These are phyloP conservation scores for Heliconius himera DNA, from an alignment of 1,140 invertebrate genomes.

Conservation along the genomic window DNA sequence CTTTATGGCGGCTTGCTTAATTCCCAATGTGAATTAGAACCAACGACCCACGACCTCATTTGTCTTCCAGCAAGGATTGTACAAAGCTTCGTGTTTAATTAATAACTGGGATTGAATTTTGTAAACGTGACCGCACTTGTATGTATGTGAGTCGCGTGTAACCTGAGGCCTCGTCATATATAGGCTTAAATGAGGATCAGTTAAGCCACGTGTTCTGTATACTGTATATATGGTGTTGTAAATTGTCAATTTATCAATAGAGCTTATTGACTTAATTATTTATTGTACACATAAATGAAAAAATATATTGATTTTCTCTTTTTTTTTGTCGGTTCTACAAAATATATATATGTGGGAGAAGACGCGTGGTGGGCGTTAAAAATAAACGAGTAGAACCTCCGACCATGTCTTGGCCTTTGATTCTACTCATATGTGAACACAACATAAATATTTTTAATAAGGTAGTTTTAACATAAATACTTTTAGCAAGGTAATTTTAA, in stretches of 20 bases:
- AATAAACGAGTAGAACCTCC: too few species aligned
- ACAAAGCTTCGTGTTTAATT: background rate
- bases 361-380: too few species aligned
- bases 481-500: too few species aligned
- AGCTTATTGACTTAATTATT: too few species aligned
- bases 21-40: background rate
- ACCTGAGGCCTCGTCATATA: background rate
- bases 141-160: background rate
- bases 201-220: background rate
- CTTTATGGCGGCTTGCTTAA: background rate
- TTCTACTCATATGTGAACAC: too few species aligned
- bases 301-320: too few species aligned
- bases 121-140: conserved; percentile 7
- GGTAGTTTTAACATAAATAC: too few species aligned
- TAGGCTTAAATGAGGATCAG: background rate
- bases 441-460: too few species aligned
- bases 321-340: too few species aligned
- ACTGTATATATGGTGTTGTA: background rate
- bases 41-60: background rate
- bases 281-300: background rate
- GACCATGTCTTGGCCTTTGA: too few species aligned
- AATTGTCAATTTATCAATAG: too few species aligned
- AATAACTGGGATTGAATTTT: conserved; percentile 1
- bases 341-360: too few species aligned
- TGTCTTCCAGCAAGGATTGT: background rate